phyloP scores from a whole-genome alignment of 53 echinoderm and acorn worm species.

The Stichopus horrens region DNA sequence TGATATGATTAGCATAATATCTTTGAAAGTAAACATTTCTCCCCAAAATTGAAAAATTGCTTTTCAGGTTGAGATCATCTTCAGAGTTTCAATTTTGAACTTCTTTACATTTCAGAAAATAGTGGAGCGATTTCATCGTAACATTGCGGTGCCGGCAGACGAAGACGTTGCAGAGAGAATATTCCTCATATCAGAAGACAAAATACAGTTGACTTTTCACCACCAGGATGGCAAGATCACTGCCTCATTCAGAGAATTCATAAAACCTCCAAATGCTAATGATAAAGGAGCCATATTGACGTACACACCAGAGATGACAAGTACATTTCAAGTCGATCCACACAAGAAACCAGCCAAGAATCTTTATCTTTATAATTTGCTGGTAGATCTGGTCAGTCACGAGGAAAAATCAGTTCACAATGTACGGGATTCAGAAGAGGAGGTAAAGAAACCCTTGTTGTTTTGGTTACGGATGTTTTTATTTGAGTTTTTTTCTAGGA shows the following conservation, averaged over 20 bases:
- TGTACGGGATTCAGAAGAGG: constrained; percentile 94
- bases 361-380: constrained; percentile 79
- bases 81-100: no score
- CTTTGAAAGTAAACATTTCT: no score
- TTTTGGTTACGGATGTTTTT: neutral
- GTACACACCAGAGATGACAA: constrained; percentile 83
- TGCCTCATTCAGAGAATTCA: constrained; percentile 88
- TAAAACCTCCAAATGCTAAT: constrained; percentile 92
- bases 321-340: constrained; percentile 88
- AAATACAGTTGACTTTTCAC: constrained; percentile 95
- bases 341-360: constrained; percentile 78
- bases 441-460: constrained; percentile 59
- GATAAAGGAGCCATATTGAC: constrained; percentile 92
- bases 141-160: constrained; percentile 66
- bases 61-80: no score
- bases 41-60: no score
- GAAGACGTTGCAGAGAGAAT: constrained; percentile 90
- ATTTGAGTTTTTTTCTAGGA: neutral
- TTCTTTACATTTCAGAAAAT: constrained; percentile 69
- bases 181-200: constrained; percentile 89
- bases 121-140: constrained; percentile 82
- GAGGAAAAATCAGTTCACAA: constrained; percentile 84
- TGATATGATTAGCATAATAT: no score
- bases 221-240: constrained; percentile 93
- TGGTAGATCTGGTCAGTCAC: constrained; percentile 81